Conservation (phyloP, 2,888 invertebrate species). For the Stomorhina lunata region DNA sequence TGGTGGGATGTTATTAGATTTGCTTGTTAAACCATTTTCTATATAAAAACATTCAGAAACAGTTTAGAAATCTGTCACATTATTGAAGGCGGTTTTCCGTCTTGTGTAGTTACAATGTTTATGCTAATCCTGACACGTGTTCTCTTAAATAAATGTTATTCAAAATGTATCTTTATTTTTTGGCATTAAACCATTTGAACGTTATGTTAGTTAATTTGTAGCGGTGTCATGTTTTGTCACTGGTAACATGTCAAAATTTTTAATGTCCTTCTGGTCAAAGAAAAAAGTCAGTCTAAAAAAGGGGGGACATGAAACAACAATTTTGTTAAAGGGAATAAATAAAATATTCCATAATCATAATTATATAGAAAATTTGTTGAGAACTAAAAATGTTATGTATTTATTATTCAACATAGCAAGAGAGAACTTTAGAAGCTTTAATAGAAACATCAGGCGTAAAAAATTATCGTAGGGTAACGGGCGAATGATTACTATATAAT, state of each 20-base stretch:
- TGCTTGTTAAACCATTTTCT: background rate
- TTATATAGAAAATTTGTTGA: too few relatives aligned
- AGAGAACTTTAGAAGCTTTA: too few relatives aligned
- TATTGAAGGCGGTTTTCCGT: background rate
- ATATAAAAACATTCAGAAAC: background rate
- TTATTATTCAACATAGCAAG: too few relatives aligned
- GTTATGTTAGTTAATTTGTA: slow-evolving; percentile 47
- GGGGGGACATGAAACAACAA: too few relatives aligned
- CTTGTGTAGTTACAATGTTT: slow-evolving; percentile 16
- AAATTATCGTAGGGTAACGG: too few relatives aligned
- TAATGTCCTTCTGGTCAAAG: background rate
- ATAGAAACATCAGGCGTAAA: too few relatives aligned
- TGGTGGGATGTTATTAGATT: background rate
- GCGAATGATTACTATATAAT: background rate
- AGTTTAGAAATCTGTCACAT: background rate
- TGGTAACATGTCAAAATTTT: slow-evolving; percentile 17
- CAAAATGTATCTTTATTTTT: slow-evolving; percentile 6
- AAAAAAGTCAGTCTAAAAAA: background rate
- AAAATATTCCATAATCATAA: background rate
- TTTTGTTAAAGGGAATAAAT: background rate
- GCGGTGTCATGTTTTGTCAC: slow-evolving; percentile 37
- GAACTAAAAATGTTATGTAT: too few relatives aligned
- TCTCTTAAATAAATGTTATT: slow-evolving; percentile 56
- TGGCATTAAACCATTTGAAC: background rate
- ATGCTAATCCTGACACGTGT: slow-evolving; percentile 54